Evolutionary conservation across 1,140 invertebrate genomes (phyloP), one percentile per base, ranked within the genome.

Genomic region (Microplitis mediator): DNA sequence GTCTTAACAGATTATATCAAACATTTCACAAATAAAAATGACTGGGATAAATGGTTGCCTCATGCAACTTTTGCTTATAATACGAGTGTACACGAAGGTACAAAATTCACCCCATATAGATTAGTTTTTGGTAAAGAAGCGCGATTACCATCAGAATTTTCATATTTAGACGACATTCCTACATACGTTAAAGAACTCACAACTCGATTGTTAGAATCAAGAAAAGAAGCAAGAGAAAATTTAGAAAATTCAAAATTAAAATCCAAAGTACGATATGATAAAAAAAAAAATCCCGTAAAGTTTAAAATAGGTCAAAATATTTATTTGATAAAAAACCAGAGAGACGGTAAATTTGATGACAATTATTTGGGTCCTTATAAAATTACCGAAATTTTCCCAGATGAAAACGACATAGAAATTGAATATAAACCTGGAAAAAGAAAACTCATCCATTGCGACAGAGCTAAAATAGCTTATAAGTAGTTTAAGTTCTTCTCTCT

Each of bases 41-140:
- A 86, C 71, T 88, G 85, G 86, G 79, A 86, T 56, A 32, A 75
- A 16, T 78, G 72, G n/a, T 32, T 85, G 2, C 74, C 73, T 4
- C 76, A 74, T 66, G 78, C 80, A 4, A 72, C 62, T 34, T 52
- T 69, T 6, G 34, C 72, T 0, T 76, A 76, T 23, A 74, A 76
- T 51, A 64, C 64, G 0, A 54, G 50, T 14, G n/a, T 64, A n/a
- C 72, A 74, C 16, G 60, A 68, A 11, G 65, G 64, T 4, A 74
- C 69, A 1, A 69, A 67, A 5, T 74, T 69, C 36, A 56, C 60
- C 0, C 72, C 75, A 0, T 60, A 63, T 32, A 58, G 73, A 60
- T 16, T 76, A 34, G 52, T 76, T 0, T 76, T 65, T 45, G 65
- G 72, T 0, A 67, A 61, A 58, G 34, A 14, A 45, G 62, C 65